A percentile compares a stretch with the other conserved stretches of the same genome.
Evolutionary conservation across 2,797 vertebrate genomes (phyloP).

Genomic region (Esox masquinongy): DNA sequence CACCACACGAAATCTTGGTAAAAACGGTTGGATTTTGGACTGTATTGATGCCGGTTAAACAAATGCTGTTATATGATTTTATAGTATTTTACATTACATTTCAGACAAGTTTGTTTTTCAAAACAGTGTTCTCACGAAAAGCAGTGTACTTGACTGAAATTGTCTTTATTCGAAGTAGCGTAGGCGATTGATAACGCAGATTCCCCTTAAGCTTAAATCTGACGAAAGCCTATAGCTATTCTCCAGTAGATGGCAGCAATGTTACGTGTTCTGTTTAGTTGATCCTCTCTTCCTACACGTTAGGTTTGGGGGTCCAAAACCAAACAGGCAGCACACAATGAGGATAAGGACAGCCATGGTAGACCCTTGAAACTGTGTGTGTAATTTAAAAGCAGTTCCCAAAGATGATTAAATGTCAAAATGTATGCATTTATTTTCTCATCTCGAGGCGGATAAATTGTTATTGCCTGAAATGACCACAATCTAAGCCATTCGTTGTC

Average conservation of each 20-base stretch:
- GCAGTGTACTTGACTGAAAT: background rate
- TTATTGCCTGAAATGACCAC: background rate
- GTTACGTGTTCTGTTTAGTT: background rate
- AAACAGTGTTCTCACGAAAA: background rate
- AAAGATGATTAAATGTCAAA: background rate
- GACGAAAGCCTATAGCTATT: background rate
- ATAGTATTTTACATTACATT: background rate
- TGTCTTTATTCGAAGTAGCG: background rate
- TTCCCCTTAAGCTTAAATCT: too few species aligned
- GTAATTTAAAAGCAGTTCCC: background rate
- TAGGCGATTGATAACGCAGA: background rate
- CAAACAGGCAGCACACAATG: background rate
- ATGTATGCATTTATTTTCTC: background rate
- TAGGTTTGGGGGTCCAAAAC: background rate
- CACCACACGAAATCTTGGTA: background rate
- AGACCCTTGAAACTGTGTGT: background rate
- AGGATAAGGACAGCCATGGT: background rate
- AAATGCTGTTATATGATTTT: background rate
- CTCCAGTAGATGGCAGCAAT: conserved; percentile 11
- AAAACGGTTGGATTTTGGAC: background rate
- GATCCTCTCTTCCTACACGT: too few species aligned
- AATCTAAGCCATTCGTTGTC: background rate
- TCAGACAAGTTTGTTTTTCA: background rate
- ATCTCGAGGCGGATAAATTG: background rate
- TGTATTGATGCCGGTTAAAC: background rate